phyloP scores from a whole-genome alignment of 2,113 vertebrate genomes.

The Poeciliopsis prolifica region DNA sequence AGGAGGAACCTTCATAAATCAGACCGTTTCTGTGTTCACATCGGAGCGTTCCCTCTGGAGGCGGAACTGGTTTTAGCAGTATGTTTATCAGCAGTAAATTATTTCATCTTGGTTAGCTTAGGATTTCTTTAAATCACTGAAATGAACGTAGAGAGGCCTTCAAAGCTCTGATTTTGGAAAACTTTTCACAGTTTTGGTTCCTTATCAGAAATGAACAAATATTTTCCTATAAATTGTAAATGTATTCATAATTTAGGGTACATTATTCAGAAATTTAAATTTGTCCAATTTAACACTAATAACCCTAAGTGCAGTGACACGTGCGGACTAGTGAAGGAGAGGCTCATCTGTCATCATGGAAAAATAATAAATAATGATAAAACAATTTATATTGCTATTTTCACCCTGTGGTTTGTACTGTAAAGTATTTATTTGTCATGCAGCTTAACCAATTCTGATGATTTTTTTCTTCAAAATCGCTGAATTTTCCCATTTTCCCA shows the following conservation, averaged over 20 bases:
- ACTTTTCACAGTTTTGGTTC: neutral
- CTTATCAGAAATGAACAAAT: neutral
- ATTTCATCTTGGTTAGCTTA: neutral
- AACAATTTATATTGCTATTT: too few relatives aligned
- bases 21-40: neutral
- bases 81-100: neutral
- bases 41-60: neutral
- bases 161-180: neutral
- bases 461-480: too few relatives aligned
- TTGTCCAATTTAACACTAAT: neutral
- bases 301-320: neutral
- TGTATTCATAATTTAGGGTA: neutral
- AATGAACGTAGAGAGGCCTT: neutral
- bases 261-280: neutral
- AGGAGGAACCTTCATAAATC: neutral
- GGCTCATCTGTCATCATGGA: too few relatives aligned
- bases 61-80: neutral
- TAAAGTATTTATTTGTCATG: too few relatives aligned
- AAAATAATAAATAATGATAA: too few relatives aligned
- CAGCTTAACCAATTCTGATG: too few relatives aligned
- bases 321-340: too few relatives aligned
- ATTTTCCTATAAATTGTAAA: neutral
- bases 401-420: too few relatives aligned
- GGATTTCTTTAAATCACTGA: neutral
- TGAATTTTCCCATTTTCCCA: too few relatives aligned